Base-by-base conservation (phyloP, 2,797 vertebrate species). In the Danio jaintianensis region DNA sequence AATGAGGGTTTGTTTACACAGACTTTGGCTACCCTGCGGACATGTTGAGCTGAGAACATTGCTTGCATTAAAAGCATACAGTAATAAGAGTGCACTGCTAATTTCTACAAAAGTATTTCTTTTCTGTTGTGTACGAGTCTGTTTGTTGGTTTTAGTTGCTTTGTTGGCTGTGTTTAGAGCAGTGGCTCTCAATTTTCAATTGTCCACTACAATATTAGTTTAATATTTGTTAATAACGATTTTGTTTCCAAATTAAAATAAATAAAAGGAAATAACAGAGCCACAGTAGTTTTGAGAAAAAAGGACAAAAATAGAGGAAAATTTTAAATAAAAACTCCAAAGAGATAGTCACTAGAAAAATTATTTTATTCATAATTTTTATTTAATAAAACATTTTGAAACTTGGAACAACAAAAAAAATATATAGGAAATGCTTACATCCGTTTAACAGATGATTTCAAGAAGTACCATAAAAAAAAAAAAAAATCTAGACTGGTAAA, bases 1-100 rank as follows among this genome's bases (percentile, higher is more conserved):
- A 42, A 40, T n/a, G 22, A 10, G 43, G 9, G 29, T 55, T 75
- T 85, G 78, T 70, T 83, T 78, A 78, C 45, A 71, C 22, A 81
- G 71, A 45, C 29, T 55, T 59, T 42, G 29, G 10, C 12, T 71
- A 63, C 12, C 52, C 9, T 18, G 15, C 52, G 9, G 52, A 75
- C 69, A 81, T 67, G 42, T 45, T 45, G 40, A 53, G 56, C 48
- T 61, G 48, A 76, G 71, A 67, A 67, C 76, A 69, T 48, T 20
- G 20, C 53, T 22, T 47, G 16, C 22, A 5, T 18, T 29, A 0
- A 36, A 62, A 56, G 20, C 38, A 76, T 66, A 12, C 55, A n/a
- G 16, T 16, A 36, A 3, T 36, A 7, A 9, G n/a, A 45, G 12
- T 47, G 40, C 38, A 50, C 62, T 71, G 61, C 11, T 29, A n/a